Conservation (phyloP, 2,113 vertebrate genomes). For the Pelecanoides urinatrix region DNA sequence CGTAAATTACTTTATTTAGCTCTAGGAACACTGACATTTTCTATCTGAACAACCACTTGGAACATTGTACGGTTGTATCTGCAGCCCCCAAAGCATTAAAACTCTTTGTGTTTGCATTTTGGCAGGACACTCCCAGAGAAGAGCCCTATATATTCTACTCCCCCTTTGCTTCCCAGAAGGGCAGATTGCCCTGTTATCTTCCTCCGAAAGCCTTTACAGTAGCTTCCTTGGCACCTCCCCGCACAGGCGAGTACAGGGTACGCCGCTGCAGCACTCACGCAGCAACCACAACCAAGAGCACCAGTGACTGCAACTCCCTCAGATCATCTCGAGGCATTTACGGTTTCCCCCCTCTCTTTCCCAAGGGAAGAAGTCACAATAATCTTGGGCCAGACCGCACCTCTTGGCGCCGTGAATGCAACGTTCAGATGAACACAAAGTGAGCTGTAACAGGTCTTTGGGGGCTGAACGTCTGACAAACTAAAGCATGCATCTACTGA, state of each 20-base stretch:
- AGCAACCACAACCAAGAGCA: background rate
- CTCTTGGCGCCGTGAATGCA: background rate
- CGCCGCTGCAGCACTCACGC: background rate
- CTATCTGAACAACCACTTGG: background rate
- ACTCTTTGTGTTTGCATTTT: background rate
- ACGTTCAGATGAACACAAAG: background rate
- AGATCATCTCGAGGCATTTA: background rate
- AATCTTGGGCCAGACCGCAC: background rate
- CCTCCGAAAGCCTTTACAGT: background rate
- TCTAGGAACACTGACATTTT: background rate
- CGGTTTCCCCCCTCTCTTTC: background rate
- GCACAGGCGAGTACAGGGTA: background rate
- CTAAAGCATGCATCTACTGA: constrained; percentile 51
- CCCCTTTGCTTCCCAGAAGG: background rate
- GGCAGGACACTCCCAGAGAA: background rate
- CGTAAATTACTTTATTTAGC: background rate
- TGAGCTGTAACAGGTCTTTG: constrained; percentile 6
- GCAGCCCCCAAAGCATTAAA: background rate
- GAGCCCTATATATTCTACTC: background rate
- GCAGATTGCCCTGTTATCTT: background rate
- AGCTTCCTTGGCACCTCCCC: background rate
- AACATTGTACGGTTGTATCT: background rate
- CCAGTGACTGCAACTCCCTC: background rate
- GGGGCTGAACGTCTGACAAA: constrained; percentile 17
- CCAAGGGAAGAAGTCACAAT: background rate